Percentiles rank a stretch among this genome's conserved stretches.
These are phyloP conservation scores for Drosophila anceps DNA, from an alignment of 2,888 invertebrate genomes.

Conservation along the genomic window DNA sequence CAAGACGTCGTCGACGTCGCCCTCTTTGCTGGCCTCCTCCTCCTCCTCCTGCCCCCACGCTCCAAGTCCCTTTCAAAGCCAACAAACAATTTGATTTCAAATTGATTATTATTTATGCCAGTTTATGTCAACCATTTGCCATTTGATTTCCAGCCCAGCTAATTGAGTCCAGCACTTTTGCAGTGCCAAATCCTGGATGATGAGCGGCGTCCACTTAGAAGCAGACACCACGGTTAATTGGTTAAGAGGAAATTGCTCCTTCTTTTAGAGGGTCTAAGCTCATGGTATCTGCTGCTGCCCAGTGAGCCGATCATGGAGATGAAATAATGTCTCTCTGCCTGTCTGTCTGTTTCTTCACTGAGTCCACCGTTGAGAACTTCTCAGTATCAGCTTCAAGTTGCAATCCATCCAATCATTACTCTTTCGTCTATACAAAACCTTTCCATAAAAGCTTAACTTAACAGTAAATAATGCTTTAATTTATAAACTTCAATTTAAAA, in stretches of 20 bases:
- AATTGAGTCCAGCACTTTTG: slow-evolving; percentile 49
- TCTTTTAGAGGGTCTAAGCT: neutral
- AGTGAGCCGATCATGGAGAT: neutral
- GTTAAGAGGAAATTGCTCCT: neutral
- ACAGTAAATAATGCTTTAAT: too few species aligned
- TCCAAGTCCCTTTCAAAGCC: neutral
- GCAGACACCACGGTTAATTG: neutral
- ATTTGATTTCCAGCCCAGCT: slow-evolving; percentile 42
- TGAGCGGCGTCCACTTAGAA: neutral
- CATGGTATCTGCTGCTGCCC: neutral
- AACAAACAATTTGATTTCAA: slow-evolving; percentile 77
- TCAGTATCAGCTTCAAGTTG: too few species aligned
- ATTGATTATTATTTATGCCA: slow-evolving; percentile 83
- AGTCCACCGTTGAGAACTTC: too few species aligned
- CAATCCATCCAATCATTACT: too few species aligned
- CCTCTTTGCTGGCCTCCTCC: neutral
- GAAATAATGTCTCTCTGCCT: too few species aligned
- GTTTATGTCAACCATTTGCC: slow-evolving; percentile 59
- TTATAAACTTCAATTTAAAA: neutral
- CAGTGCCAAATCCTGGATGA: slow-evolving; percentile 4
- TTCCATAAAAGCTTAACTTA: too few species aligned
- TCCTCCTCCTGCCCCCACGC: neutral
- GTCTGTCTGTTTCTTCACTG: too few species aligned
- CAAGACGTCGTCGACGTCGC: slow-evolving; percentile 43
- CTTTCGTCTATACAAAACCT: too few species aligned